Base-by-base conservation (phyloP, 2,113 vertebrate genomes). In the Macroglossus sobrinus region DNA sequence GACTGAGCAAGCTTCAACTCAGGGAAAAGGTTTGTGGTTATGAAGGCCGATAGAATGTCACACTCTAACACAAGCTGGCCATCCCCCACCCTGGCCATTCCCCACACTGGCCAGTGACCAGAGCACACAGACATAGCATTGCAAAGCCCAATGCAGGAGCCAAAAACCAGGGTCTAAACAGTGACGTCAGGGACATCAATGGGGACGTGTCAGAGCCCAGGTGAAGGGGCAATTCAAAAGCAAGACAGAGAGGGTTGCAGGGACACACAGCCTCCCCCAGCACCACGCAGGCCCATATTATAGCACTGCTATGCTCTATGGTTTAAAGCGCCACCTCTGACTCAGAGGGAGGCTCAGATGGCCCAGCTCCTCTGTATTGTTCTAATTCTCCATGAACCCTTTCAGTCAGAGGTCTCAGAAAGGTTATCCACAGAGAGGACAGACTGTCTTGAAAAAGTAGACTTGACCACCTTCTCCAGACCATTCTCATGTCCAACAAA, bases 301-400 rank as follows among this genome's bases (percentile, higher is more conserved):
- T 19, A 0, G 14, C 35, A 24, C 26, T 22, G 9, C 9, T n/a
- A 4, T 9, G 2, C 9, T 10, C 3, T 22, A 1, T n/a, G 5
- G 7, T 26, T 26, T 74, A 18, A 55, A 81, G 21, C 26, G 30
- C n/a, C 28, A 4, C 33, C 8, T 55, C 33, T 19, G 16, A 40
- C 30, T 68, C 45, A 26, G 40, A 30, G 82, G 80, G 50, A 50
- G 15, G 68, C 45, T 33, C 22, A 18, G 33, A 16, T 3, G 15
- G 28, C 43, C 50, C 7, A 40, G 22, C 38, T 63, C 57, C 43
- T 63, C 61, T n/a, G 40, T 14, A 10, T 5, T 71, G 64, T 57
- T 63, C 28, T 72, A 33, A 43, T 38, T 8, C 40, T 61, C 59
- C 71, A 8, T 21, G 50, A 81, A 61, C 21, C 21, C 47, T 22